phyloP scores from a whole-genome alignment of 2,888 invertebrate species.

The Himalopsyche anomala region DNA sequence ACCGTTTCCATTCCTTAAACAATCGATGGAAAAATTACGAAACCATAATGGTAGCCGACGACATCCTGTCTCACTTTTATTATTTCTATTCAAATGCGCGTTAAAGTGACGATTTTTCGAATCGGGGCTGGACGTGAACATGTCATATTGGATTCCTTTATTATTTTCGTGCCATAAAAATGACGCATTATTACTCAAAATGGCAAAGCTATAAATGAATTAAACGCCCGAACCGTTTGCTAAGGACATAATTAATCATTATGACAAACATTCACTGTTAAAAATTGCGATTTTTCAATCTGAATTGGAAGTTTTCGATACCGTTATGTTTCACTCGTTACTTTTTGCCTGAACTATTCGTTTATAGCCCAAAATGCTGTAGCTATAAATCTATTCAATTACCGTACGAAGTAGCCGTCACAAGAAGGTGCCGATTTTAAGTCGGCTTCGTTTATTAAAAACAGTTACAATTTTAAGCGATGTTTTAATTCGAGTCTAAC shows the following conservation, averaged over 20 bases:
- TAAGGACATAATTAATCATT: conserved; percentile 17
- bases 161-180: conserved; percentile 24
- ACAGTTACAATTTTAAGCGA: too few species aligned
- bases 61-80: conserved; percentile 41
- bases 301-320: too few species aligned
- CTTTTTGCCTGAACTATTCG: too few species aligned
- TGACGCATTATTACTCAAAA: conserved; percentile 30
- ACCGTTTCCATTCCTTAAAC: conserved; percentile 28
- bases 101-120: conserved; percentile 37
- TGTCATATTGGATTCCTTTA: conserved; percentile 2
- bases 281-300: too few species aligned
- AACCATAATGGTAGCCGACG: conserved; percentile 27
- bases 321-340: too few species aligned
- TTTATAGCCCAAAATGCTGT: too few species aligned
- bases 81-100: conserved; percentile 41
- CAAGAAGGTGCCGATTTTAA: too few species aligned
- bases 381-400: too few species aligned
- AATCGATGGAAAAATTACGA: conserved; percentile 40
- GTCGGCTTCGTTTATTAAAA: too few species aligned
- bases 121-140: conserved; percentile 38
- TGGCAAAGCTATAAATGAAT: conserved; percentile 13
- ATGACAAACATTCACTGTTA: background rate
- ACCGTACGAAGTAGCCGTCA: too few species aligned
- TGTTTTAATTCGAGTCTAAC: too few species aligned
- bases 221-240: background rate